Evolutionary conservation across 1,140 invertebrate species (phyloP).

Genomic region (Galendromus occidentalis): DNA sequence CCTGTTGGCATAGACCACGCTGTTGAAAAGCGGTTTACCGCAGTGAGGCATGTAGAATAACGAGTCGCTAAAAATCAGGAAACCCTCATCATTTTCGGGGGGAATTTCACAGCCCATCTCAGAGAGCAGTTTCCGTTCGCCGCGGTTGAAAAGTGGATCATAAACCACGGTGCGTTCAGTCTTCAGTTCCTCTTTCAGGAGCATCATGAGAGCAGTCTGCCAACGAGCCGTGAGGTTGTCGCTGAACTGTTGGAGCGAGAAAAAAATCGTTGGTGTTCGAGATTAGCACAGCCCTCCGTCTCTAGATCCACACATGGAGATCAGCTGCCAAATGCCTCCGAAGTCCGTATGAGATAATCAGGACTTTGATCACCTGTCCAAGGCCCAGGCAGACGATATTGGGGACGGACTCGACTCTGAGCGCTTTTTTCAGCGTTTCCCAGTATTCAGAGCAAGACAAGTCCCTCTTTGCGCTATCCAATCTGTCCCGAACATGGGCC

Average conservation of each 20-base stretch:
- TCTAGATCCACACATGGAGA: too few species aligned
- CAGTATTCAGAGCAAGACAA: background rate
- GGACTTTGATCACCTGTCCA: background rate
- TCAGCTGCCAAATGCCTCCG: too few species aligned
- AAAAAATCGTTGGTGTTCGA: too few species aligned
- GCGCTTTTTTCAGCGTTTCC: background rate
- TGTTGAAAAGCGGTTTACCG: background rate
- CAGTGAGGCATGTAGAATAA: constrained; percentile 7
- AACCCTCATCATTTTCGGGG: background rate
- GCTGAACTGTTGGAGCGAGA: background rate
- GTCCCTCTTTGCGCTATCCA: background rate
- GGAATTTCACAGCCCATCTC: background rate
- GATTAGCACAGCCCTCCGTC: too few species aligned
- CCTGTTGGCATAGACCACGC: constrained; percentile 1
- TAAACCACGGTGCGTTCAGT: background rate
- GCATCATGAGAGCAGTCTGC: background rate
- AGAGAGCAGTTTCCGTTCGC: background rate
- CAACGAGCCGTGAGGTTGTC: background rate
- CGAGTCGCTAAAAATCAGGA: background rate
- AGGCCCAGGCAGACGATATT: background rate
- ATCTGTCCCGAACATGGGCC: background rate
- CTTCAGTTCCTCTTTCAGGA: background rate
- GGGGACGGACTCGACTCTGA: background rate
- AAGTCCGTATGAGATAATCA: too few species aligned
- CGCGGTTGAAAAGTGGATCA: background rate